Percentiles rank a stretch among this genome's conserved stretches.
phyloP scores from a whole-genome alignment of 2,113 vertebrate species.

The Lipophrys pholis region DNA sequence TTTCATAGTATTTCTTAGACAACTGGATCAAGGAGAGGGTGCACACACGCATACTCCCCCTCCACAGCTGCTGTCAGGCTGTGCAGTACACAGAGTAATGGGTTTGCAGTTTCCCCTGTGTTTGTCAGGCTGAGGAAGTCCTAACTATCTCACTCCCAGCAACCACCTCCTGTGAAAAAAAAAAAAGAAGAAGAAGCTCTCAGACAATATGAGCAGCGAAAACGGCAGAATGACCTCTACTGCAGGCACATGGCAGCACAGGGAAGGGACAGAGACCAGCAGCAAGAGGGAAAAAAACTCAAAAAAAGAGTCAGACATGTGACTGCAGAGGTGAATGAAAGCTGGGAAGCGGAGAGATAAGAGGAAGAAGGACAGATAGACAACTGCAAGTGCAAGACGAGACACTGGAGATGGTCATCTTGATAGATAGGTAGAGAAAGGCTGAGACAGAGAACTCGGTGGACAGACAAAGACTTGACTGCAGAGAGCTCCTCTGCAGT shows the following conservation, averaged over 20 bases:
- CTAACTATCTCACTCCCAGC: conserved; percentile 28
- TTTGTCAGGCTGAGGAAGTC: conserved; percentile 35
- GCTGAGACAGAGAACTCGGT: conserved; percentile 39
- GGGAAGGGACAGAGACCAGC: conserved; percentile 27
- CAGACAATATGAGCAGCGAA: conserved; percentile 54
- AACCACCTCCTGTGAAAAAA: conserved; percentile 43
- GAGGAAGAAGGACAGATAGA: conserved; percentile 32
- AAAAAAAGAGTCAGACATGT: conserved; percentile 15
- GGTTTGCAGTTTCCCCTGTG: conserved; percentile 27
- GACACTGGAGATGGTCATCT: conserved; percentile 39
- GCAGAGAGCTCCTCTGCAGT: conserved; percentile 70
- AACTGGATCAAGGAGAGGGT: conserved; percentile 52
- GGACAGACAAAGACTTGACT: conserved; percentile 51
- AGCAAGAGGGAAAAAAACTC: background rate
- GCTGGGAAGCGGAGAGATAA: conserved; percentile 4
- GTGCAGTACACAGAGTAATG: conserved; percentile 45
- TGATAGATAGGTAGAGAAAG: conserved; percentile 26
- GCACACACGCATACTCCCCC: conserved; percentile 16
- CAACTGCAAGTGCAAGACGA: conserved; percentile 37
- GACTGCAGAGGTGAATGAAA: conserved; percentile 56
- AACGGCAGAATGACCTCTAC: conserved; percentile 66
- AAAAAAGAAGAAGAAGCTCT: background rate
- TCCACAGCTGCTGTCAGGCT: conserved; percentile 31
- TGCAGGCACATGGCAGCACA: conserved; percentile 44
- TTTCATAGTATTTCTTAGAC: conserved; percentile 52